A percentile compares a stretch with the other conserved stretches of the same genome.
phyloP scores from a whole-genome alignment of 2,797 vertebrate genomes.

The Rhodeus uyekii region DNA sequence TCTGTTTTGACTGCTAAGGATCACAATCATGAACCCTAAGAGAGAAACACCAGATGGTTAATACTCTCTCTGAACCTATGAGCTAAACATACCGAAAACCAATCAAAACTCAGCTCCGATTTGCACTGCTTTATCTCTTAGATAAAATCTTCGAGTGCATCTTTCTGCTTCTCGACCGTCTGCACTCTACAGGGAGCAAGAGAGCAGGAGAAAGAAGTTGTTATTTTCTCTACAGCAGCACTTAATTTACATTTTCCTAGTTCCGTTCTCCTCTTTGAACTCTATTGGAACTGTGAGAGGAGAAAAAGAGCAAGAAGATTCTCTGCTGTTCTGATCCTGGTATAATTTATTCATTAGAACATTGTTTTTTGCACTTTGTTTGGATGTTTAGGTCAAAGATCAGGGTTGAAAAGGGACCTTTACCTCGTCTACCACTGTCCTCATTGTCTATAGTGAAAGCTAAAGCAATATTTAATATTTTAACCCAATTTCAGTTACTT shows the following conservation, averaged over 20 bases:
- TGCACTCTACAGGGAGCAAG: neutral
- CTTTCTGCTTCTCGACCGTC: neutral
- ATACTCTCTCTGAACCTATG: neutral
- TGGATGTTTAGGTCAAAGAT: conserved; percentile 3
- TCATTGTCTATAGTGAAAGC: no score
- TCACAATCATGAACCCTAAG: neutral
- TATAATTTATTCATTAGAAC: neutral
- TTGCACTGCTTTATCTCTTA: neutral
- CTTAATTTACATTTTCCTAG: conserved; percentile 21
- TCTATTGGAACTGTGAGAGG: neutral
- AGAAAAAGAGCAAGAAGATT: neutral
- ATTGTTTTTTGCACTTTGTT: neutral
- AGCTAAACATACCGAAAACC: neutral
- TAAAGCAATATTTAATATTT: no score
- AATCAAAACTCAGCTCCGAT: neutral
- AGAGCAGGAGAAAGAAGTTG: conserved; percentile 7
- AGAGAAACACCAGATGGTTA: neutral
- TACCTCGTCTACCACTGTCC: no score
- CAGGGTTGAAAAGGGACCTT: no score
- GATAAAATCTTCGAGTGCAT: neutral
- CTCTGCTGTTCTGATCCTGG: neutral
- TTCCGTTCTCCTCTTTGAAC: neutral
- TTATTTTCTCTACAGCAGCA: neutral
- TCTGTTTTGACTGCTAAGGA: neutral
- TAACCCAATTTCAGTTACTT: no score